phyloP scores from a whole-genome alignment of 30 jellyfish, hydroid and myxozoan genomes.

The Phacellophora camtschatica region DNA sequence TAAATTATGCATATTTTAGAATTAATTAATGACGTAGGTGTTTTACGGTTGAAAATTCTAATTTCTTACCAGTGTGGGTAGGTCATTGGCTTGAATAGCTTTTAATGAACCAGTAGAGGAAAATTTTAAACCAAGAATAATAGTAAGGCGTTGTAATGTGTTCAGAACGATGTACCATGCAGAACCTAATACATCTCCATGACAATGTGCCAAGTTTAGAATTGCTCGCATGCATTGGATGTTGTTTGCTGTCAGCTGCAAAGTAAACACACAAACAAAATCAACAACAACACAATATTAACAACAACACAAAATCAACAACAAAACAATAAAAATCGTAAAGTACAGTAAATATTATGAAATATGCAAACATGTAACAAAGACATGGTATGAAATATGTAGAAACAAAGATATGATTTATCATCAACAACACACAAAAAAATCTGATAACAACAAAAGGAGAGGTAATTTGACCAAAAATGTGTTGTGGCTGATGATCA shows the following conservation, averaged over 20 bases:
- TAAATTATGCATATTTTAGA: too few relatives aligned
- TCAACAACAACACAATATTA: too few relatives aligned
- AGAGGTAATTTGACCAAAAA: too few relatives aligned
- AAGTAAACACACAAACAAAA: not conserved
- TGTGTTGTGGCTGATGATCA: too few relatives aligned
- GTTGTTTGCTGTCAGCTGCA: conserved; percentile 84
- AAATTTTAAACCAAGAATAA: conserved; percentile 81
- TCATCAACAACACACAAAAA: too few relatives aligned
- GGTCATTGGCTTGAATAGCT: conserved; percentile 83
- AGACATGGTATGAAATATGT: too few relatives aligned
- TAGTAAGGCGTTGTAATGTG: conserved; percentile 89
- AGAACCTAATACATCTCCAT: conserved; percentile 88
- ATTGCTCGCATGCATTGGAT: conserved; percentile 96
- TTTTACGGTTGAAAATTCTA: not conserved
- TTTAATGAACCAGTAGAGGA: conserved; percentile 83
- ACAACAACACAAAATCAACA: too few relatives aligned
- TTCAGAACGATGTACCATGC: conserved; percentile 89
- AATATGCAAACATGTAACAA: too few relatives aligned
- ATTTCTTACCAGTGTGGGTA: conserved; percentile 75
- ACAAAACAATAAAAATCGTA: too few relatives aligned
- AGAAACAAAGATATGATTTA: too few relatives aligned
- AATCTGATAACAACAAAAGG: too few relatives aligned
- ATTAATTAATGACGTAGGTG: not conserved
- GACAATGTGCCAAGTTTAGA: conserved; percentile 93
- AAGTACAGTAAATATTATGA: too few relatives aligned